Evolutionary conservation across 2,888 invertebrate genomes (phyloP).

Genomic region (Boloria selene): DNA sequence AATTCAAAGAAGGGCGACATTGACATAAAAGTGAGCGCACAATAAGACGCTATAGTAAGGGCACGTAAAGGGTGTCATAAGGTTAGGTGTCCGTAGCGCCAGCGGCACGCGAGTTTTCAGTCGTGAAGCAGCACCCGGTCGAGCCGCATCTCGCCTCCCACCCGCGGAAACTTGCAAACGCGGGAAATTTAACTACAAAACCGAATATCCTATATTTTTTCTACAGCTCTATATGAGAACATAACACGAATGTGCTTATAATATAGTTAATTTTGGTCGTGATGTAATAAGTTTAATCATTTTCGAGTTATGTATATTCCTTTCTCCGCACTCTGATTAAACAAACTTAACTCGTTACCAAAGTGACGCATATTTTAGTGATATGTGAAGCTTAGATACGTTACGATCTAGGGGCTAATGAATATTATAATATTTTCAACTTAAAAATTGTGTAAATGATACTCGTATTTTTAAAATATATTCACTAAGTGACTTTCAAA

Average conservation of each 20-base stretch:
- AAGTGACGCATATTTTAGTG: slow-evolving; percentile 34
- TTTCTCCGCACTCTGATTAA: slow-evolving; percentile 44
- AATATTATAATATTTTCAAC: slow-evolving; percentile 7
- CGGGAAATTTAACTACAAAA: slow-evolving; percentile 46
- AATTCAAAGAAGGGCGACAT: slow-evolving; percentile 43
- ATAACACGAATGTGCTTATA: not conserved
- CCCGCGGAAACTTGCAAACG: slow-evolving; percentile 33
- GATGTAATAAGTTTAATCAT: slow-evolving; percentile 63
- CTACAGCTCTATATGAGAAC: not conserved
- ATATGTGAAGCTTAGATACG: slow-evolving; percentile 6
- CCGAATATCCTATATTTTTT: slow-evolving; percentile 18
- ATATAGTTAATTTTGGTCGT: slow-evolving; percentile 36
- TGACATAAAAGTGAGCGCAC: slow-evolving; percentile 43
- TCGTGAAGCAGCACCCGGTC: slow-evolving; percentile 49
- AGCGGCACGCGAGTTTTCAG: slow-evolving; percentile 45
- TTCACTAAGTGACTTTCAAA: no score
- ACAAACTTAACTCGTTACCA: slow-evolving; percentile 29
- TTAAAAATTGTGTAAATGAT: no score
- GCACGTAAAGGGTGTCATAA: slow-evolving; percentile 44
- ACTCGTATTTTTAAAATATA: no score
- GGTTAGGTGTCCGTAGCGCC: slow-evolving; percentile 37
- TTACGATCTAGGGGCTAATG: not conserved
- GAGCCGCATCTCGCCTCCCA: slow-evolving; percentile 45
- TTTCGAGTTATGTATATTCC: slow-evolving; percentile 65
- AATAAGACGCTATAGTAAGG: slow-evolving; percentile 38